Percentiles rank a stretch among this genome's conserved stretches.
Evolutionary conservation across 2,888 invertebrate genomes (phyloP).

Genomic region (Augochlorella aurata): DNA sequence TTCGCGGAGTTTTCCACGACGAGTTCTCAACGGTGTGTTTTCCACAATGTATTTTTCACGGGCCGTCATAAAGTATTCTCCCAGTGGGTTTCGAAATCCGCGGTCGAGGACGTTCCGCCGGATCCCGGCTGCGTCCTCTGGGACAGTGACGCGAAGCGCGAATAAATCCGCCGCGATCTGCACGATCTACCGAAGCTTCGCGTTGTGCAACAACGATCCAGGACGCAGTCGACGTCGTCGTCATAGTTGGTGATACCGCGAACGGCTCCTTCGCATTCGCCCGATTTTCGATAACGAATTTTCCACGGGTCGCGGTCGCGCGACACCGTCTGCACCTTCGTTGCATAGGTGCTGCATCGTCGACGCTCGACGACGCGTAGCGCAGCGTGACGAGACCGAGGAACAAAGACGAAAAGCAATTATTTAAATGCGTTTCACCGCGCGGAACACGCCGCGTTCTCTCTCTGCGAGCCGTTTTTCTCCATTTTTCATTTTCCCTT

Average conservation of each 20-base stretch:
- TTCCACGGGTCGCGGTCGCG: slow-evolving; percentile 18
- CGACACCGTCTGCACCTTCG: neutral
- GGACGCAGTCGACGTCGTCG: neutral
- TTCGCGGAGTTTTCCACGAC: no score
- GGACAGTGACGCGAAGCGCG: slow-evolving; percentile 14
- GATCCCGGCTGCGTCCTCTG: slow-evolving; percentile 30
- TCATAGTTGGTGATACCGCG: slow-evolving; percentile 45
- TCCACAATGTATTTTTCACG: slow-evolving; percentile 52
- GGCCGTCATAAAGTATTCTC: slow-evolving; percentile 55
- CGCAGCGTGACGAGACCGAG: slow-evolving; percentile 40
- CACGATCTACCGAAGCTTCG: neutral
- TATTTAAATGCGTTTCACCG: slow-evolving; percentile 67
- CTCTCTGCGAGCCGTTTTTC: slow-evolving; percentile 23
- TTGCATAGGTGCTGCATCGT: neutral
- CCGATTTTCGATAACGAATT: slow-evolving; percentile 65
- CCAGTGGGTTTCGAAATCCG: slow-evolving; percentile 34
- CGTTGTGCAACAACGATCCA: neutral
- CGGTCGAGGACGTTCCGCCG: slow-evolving; percentile 27
- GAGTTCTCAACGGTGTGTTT: no score
- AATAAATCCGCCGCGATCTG: slow-evolving; percentile 45
- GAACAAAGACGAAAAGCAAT: slow-evolving; percentile 67
- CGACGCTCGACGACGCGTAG: neutral
- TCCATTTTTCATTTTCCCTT: slow-evolving; percentile 10
- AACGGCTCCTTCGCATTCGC: slow-evolving; percentile 47
- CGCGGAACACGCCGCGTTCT: slow-evolving; percentile 37